Evolutionary conservation across 2,113 vertebrate genomes (phyloP).

Genomic region (Gavialis gangeticus): DNA sequence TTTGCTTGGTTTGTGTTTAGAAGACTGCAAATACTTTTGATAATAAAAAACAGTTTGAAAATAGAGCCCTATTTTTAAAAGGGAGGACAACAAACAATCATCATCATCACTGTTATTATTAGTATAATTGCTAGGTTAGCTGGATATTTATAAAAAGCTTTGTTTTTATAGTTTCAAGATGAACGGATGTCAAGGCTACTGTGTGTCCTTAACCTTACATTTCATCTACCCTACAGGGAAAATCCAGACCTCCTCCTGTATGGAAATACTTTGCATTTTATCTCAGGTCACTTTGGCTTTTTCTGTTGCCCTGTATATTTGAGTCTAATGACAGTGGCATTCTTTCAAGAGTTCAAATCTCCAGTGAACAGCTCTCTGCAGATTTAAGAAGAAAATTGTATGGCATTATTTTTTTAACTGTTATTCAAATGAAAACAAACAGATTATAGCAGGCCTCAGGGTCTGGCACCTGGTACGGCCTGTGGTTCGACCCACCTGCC

Average conservation of each 20-base stretch:
- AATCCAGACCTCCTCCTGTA: fast-evolving
- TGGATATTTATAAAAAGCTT: too few relatives aligned
- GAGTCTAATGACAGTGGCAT: background rate
- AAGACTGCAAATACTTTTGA: conserved; percentile 7
- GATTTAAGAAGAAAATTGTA: background rate
- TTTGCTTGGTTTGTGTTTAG: conserved; percentile 1
- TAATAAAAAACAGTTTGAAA: background rate
- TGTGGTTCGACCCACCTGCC: too few relatives aligned
- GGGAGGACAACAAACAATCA: background rate
- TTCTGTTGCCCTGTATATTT: background rate
- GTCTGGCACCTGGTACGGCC: too few relatives aligned
- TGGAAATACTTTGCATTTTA: background rate
- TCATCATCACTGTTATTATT: too few relatives aligned
- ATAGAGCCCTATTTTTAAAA: background rate
- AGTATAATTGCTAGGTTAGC: too few relatives aligned
- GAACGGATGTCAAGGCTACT: background rate
- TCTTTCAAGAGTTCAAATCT: background rate
- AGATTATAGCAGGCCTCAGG: background rate
- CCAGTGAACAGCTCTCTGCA: background rate
- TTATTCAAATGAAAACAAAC: background rate
- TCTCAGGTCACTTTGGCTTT: background rate
- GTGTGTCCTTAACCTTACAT: background rate
- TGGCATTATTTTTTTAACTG: background rate
- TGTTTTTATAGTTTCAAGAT: too few relatives aligned
- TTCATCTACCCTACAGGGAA: background rate